Percentiles rank a stretch among this genome's conserved stretches.
Conservation (phyloP, 2,888 invertebrate genomes). For the Heteromyza rotundicornis region DNA sequence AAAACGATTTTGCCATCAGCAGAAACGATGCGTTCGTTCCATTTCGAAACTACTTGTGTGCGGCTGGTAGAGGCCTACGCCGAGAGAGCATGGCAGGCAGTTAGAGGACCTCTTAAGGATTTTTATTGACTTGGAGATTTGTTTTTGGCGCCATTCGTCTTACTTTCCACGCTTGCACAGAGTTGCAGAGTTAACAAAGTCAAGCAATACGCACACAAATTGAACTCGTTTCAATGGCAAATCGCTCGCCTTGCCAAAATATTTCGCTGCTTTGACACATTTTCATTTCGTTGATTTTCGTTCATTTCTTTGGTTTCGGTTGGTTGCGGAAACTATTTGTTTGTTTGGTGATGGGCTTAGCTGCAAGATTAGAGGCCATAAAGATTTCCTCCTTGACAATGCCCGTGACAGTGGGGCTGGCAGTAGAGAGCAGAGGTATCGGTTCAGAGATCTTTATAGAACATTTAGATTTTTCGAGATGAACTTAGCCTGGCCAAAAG, state of each 20-base stretch:
- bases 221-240: neutral
- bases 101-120: neutral
- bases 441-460: too few species aligned
- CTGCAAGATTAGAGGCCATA: neutral
- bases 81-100: too few species aligned
- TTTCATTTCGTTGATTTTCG: neutral
- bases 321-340: neutral
- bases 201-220: neutral
- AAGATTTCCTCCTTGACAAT: neutral
- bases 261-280: neutral
- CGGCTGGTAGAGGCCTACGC: too few species aligned
- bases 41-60: neutral
- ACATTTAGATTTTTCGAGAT: too few species aligned
- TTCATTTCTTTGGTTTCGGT: neutral
- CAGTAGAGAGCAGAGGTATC: too few species aligned
- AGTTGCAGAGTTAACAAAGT: slow-evolving; percentile 3
- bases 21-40: neutral
- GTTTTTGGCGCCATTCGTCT: slow-evolving; percentile 2
- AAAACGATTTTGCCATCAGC: slow-evolving; percentile 2
- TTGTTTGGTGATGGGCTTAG: neutral
- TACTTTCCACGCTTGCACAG: neutral
- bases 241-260: neutral
- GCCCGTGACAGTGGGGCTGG: neutral
- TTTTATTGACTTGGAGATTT: slow-evolving; percentile 5
- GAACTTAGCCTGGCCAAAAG: too few species aligned